Percentiles rank a stretch among this genome's conserved stretches.
Evolutionary conservation across 2,797 vertebrate genomes (phyloP).

Genomic region (Tadarida brasiliensis): DNA sequence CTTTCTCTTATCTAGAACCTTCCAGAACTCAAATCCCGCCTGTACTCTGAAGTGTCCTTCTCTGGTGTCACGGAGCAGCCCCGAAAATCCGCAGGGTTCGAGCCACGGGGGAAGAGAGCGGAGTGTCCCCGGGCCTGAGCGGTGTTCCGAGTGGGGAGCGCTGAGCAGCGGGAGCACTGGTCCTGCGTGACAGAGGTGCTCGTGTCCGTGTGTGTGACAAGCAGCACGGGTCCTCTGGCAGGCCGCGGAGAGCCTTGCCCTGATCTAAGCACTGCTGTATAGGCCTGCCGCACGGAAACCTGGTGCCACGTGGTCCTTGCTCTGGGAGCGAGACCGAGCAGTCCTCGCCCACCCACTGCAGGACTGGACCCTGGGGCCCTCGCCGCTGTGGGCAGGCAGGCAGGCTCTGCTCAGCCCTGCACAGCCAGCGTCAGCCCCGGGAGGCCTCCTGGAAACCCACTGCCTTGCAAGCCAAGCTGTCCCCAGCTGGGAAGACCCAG

Average conservation of each 20-base stretch:
- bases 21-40: neutral
- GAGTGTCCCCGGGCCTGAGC: neutral
- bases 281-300: accelerated
- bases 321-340: neutral
- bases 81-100: neutral
- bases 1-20: neutral
- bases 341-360: neutral
- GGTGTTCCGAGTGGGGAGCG: neutral
- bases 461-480: neutral
- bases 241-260: no score
- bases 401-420: neutral
- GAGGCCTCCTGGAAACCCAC: neutral
- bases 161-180: neutral
- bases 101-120: neutral
- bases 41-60: neutral
- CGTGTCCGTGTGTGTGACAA: neutral
- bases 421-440: neutral
- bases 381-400: accelerated
- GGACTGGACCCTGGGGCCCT: neutral
- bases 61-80: neutral
- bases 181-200: neutral
- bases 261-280: accelerated
- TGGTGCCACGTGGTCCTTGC: neutral
- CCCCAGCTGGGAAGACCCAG: neutral
- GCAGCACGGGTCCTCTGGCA: accelerated